Evolutionary conservation across 2,888 invertebrate species (phyloP), one percentile per base, ranked within the genome.

Genomic region (Helicoverpa assulta): DNA sequence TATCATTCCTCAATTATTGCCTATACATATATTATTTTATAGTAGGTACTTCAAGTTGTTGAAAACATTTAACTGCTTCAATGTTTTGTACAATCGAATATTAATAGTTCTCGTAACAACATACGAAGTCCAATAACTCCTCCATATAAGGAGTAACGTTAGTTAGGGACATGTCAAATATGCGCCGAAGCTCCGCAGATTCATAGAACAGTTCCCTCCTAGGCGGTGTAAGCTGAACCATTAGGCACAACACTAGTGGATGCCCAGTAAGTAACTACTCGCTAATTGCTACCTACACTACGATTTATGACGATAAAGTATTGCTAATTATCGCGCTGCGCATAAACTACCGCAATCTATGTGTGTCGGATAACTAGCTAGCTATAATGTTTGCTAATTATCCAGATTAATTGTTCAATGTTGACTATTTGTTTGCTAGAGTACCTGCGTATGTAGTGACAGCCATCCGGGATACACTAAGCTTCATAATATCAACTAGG

Each of bases 101-200:
- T 67, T 67, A 80, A 76, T 59, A 76, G 53, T 70, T 40, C 55
- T 65, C 52, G 29, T 29, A 59, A 70, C 81, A 70, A 77, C 70
- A 63, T 66, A 53, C 62, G 63, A 66, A 56, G 47, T 76, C 56
- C 53, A 80, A 80, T 80, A 76, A 70, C 77, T 33, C 21, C 16
- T 53, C 81, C 81, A 33, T 77, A 54, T 76, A 76, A 21, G 71
- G 77, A 54, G 19, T 63, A 57, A 66, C 70, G 59, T 76, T 76
- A 76, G 80, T 80, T 76, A 80, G 70, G 55, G 60, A 70, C 81
- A 80, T 76, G 76, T 77, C 76, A 77, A 77, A 76, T 65, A 40
- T 59, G 56, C 56, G 57, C 57, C 55, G 54, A 55, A 68, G 80
- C 62, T 65, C n/a, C 61, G 57, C 16, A 63, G 26, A 26, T 4